phyloP scores from a whole-genome alignment of 2,888 invertebrate genomes.

The Orthonevra nobilis region DNA sequence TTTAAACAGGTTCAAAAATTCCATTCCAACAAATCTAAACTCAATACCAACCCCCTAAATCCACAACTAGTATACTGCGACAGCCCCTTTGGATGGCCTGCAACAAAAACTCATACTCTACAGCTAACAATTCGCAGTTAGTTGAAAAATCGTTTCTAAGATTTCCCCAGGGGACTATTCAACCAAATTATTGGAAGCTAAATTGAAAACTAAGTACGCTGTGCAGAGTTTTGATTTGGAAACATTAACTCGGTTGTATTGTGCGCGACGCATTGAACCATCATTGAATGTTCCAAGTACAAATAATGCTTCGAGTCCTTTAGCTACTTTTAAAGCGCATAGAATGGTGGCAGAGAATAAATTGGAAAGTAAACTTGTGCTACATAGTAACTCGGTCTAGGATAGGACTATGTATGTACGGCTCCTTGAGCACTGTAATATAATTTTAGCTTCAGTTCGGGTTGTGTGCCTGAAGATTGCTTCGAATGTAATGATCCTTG shows the following conservation, averaged over 20 bases:
- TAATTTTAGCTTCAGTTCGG: not conserved
- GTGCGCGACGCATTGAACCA: not conserved
- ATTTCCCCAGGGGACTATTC: not conserved
- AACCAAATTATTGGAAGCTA: no score
- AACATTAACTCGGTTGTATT: not conserved
- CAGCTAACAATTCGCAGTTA: no score
- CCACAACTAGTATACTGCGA: no score
- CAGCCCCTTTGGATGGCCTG: no score
- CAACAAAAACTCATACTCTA: no score
- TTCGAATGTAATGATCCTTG: not conserved
- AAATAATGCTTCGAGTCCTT: not conserved
- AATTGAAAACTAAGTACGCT: slow-evolving; percentile 14
- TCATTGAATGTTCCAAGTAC: not conserved
- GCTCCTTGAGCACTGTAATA: not conserved
- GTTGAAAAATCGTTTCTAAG: no score
- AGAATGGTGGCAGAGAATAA: not conserved
- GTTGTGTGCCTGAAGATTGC: not conserved
- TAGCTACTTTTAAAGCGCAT: not conserved
- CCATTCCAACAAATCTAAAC: no score
- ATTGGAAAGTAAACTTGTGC: not conserved
- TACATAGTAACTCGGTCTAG: no score
- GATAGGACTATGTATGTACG: not conserved
- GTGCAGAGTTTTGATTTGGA: slow-evolving; percentile 3
- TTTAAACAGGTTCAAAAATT: no score
- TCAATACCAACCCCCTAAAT: no score